Base-by-base conservation (phyloP, 2,797 vertebrate species). In the Paratrypauchen microcephalus region DNA sequence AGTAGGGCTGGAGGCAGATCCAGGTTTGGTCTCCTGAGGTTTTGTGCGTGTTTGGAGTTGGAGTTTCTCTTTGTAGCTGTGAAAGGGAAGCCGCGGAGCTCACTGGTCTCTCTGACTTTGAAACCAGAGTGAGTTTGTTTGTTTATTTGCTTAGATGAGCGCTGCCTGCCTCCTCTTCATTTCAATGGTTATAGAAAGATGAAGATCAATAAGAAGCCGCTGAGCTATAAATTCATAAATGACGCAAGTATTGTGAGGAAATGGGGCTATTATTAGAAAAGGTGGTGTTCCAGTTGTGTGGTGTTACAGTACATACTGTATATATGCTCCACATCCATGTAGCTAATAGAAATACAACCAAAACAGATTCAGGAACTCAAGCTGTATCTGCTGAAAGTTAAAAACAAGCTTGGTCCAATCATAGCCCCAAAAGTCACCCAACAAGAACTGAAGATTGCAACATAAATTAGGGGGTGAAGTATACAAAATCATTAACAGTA, bases 1-100 rank as follows among this genome's bases (percentile, higher is more conserved):
- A 45, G 72, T 79, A 82, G 79, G 84, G 89, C 86, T 90, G 61
- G 71, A 89, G 91, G 90, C 89, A 91, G 88, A 91, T 91, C 88
- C 86, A 91, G 89, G 91, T 90, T 91, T 90, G 81, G 86, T 90
- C 91, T 86, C 91, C 75, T 69, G 89, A 86, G 89, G 79, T 76
- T 88, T 79, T 75, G 59, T 52, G 62, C 71, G 62, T 87, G 86
- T 90, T 91, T 87, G 23, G 55, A 56, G 55, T 56, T 15, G 55
- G 86, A 87, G 83, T 86, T 88, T 87, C 84, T 79, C 87, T 90
- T 86, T 83, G 83, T 86, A 87, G 82, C 86, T 64, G 78, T 66
- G 79, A 85, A 87, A 77, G 16, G 62, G 79, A 89, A 86, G 81
- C 81, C 60, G 69, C 75, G 77, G 84, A 86, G 87, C 89, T 88